phyloP scores from a whole-genome alignment of 35 echinoderm and acorn worm species.

The Stichopus chloronotus region DNA sequence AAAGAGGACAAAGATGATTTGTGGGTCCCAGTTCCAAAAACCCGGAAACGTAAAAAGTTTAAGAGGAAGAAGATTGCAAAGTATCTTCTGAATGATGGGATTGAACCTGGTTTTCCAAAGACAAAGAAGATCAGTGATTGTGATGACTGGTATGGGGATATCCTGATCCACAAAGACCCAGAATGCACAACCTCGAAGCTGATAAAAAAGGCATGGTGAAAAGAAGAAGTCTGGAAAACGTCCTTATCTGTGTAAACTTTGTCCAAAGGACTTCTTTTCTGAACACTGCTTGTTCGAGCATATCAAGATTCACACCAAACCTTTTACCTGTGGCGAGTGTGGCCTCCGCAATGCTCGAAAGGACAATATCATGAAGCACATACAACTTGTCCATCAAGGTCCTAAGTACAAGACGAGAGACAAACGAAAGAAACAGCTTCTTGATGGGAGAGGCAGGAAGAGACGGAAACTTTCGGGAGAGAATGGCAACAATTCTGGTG shows the following conservation, averaged over 20 bases:
- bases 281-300: slow-evolving; percentile 88
- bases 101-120: slow-evolving; percentile 38
- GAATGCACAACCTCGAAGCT: slow-evolving; percentile 76
- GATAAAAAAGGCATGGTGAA: slow-evolving; percentile 64
- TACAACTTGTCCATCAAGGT: slow-evolving; percentile 78
- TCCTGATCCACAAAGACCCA: slow-evolving; percentile 81
- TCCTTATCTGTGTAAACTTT: slow-evolving; percentile 74
- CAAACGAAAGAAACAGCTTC: slow-evolving; percentile 24
- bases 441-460: slow-evolving; percentile 20
- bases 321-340: slow-evolving; percentile 80
- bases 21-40: background rate
- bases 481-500: slow-evolving; percentile 16
- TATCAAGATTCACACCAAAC: slow-evolving; percentile 88
- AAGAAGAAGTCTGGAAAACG: slow-evolving; percentile 53
- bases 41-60: background rate
- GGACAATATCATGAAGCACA: slow-evolving; percentile 90
- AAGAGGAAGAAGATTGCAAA: slow-evolving; percentile 50
- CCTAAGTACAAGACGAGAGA: slow-evolving; percentile 76
- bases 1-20: slow-evolving; percentile 21
- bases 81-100: slow-evolving; percentile 28
- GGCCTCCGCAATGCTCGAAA: slow-evolving; percentile 80
- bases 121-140: background rate
- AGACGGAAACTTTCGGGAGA: background rate
- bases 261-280: slow-evolving; percentile 79
- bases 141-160: slow-evolving; percentile 48